A percentile compares a stretch with the other conserved stretches of the same genome.
phyloP scores from a whole-genome alignment of 2,888 invertebrate species.

The Ormia ochracea region DNA sequence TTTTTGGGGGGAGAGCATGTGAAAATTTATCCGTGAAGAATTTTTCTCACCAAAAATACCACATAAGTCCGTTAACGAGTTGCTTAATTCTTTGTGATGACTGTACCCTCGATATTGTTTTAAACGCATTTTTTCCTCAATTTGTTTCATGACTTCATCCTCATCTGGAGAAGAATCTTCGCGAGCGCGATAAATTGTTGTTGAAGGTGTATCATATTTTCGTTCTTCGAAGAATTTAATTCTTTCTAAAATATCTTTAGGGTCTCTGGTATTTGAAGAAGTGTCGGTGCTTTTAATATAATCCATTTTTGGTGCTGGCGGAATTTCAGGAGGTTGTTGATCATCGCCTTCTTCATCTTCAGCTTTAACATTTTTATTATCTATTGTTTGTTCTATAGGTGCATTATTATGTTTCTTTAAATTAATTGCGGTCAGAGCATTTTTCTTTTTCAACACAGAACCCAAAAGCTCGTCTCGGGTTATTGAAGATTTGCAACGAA shows the following conservation, averaged over 20 bases:
- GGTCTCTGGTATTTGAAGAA: slow-evolving; percentile 70
- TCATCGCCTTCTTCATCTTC: neutral
- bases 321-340: slow-evolving; percentile 44
- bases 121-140: slow-evolving; percentile 76
- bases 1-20: slow-evolving; percentile 78
- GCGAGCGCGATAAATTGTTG: slow-evolving; percentile 78
- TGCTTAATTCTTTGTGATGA: slow-evolving; percentile 73
- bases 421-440: slow-evolving; percentile 60
- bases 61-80: slow-evolving; percentile 81
- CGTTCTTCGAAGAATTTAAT: slow-evolving; percentile 89
- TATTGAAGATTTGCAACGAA: slow-evolving; percentile 80
- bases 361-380: neutral
- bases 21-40: slow-evolving; percentile 75
- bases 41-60: slow-evolving; percentile 89
- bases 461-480: slow-evolving; percentile 77
- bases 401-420: slow-evolving; percentile 66
- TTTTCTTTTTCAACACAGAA: slow-evolving; percentile 70
- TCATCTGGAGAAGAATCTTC: slow-evolving; percentile 79
- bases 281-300: slow-evolving; percentile 68
- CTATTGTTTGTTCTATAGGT: slow-evolving; percentile 80
- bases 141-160: slow-evolving; percentile 77
- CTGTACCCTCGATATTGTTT: slow-evolving; percentile 68
- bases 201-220: slow-evolving; percentile 78
- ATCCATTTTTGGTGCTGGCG: slow-evolving; percentile 64
- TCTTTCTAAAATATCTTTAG: slow-evolving; percentile 80